Base-by-base conservation (phyloP, 2,113 vertebrate species). In the Tursiops truncatus region DNA sequence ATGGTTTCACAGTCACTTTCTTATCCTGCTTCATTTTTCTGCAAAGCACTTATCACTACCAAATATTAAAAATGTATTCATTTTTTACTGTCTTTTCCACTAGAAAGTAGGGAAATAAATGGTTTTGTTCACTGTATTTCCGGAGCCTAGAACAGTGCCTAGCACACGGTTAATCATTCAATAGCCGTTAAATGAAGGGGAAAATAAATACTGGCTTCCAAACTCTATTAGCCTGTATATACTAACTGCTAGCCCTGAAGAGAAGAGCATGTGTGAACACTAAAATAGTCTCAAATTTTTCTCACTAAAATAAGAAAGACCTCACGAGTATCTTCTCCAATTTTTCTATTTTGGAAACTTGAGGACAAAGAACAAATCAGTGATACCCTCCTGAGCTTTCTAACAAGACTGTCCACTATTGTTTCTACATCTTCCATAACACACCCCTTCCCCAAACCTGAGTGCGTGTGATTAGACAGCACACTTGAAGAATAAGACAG, bases 251-350 rank as follows among this genome's bases (percentile, higher is more conserved):
- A 80, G 70, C 23, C 7, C 47, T 84, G 70, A 94, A 96, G 6
- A 94, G 26, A 68, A 92, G 94, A 74, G 41, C 13, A 95, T n/a
- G 2, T 53, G 70, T 67, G 53, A 87, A 95, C 50, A 71, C 21
- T 81, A 87, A 86, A 92, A 81, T 0, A 86, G 47, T 56, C 65
- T 93, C 80, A 76, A 73, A 13, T 47, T 89, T 89, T 93, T 68
- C 41, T 81, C 28, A 6, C 36, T 87, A 92, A 96, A 95, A 60
- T 81, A 94, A 81, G 31, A 91, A 71, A 94, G 41, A 91, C n/a
- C 11, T 91, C 58, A 86, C 31, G 17, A 91, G 36, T 70, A 85
- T 41, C 62, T 97, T 87, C 47, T 89, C 44, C 91, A 73, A 71
- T 67, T 71, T 76, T 95, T 44, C 31, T 89, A 71, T n/a, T 86